Base-by-base conservation (phyloP, 2,113 vertebrate species). In the Seriola quinqueradiata region DNA sequence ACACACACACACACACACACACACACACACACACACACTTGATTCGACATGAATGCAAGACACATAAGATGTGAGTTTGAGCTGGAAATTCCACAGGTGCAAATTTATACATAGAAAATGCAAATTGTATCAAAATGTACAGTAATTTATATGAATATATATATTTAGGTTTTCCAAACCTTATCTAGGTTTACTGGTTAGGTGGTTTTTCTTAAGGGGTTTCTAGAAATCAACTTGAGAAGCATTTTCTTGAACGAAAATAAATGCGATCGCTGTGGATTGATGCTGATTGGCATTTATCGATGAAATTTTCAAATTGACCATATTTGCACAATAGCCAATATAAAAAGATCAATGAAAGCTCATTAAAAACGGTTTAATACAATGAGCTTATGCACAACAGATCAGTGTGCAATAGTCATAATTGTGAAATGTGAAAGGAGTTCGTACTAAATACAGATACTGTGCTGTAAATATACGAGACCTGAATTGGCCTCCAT, bases 101-200 rank as follows among this genome's bases (percentile, higher is more conserved):
- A 55, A 67, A 60, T 55, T 61, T 60, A 59, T 7, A 21, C 25
- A 55, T 8, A n/a, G 19, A 46, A 44, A 70, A 70, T 60, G 25
- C 4, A 58, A 65, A 23, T 61, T 65, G n/a, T 6, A 46, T 11
- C 0, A 6, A 50, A 58, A 52, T 54, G 42, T 57, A 5, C 0
- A 8, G 8, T 66, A 16, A 19, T 50, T 40, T 19, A 55, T 14
- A 34, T 14, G 13, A 0, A 40, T 32, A 13, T 16, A 23, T 60
- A 46, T 72, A 28, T 23, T 54, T 5, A 38, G 3, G 9, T 42
- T 3, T 38, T 78, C 3, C 3, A 58, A 36, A 63, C 50, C 17
- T 57, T 65, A 28, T 28, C 28, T n/a, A 8, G 2, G 40, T 2
- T 11, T 42, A 11, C 8, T 42, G 40, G 8, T 1, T 7, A 17